Conservation (phyloP, 2,888 invertebrate genomes). For the Plebejus anna region DNA sequence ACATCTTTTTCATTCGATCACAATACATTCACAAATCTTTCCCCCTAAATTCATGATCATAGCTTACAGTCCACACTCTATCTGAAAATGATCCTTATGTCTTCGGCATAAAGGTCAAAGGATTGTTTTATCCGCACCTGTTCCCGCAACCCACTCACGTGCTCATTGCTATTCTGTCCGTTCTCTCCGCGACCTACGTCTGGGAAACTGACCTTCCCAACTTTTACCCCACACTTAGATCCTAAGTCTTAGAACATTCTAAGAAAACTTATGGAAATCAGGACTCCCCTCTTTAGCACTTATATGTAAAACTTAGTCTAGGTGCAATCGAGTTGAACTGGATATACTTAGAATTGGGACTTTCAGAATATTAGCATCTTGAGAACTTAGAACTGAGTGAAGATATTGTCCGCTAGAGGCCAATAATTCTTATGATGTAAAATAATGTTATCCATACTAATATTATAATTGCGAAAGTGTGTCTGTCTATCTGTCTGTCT, state of each 20-base stretch:
- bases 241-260: not conserved
- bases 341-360: not conserved
- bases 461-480: too few species aligned
- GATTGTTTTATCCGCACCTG: not conserved
- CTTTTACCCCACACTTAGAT: not conserved
- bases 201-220: slow-evolving; percentile 4
- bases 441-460: too few species aligned
- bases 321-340: not conserved
- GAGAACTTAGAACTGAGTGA: too few species aligned
- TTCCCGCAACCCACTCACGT: not conserved
- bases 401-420: too few species aligned
- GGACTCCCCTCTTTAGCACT: not conserved
- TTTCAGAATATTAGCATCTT: too few species aligned
- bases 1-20: not conserved
- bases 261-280: not conserved
- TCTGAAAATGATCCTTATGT: not conserved
- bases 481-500: too few species aligned
- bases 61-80: not conserved
- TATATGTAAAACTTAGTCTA: not conserved
- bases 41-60: not conserved
- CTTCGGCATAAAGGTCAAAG: not conserved
- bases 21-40: not conserved
- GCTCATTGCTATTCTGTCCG: not conserved
- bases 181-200: not conserved
- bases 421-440: too few species aligned